Conservation (phyloP, 2,113 vertebrate species). For the Festucalex cinctus region DNA sequence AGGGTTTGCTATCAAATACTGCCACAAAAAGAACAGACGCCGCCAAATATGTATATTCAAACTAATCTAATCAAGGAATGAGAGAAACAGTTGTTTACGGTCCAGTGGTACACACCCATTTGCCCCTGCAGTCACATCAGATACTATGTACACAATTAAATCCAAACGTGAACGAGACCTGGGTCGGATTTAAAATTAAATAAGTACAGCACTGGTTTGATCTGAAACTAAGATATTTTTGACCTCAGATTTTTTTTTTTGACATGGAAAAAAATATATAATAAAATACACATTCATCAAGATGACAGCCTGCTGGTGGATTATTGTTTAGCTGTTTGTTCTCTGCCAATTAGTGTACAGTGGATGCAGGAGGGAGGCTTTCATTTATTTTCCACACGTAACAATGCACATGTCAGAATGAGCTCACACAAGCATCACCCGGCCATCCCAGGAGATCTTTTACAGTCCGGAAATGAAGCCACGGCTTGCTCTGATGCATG, state of each 20-base stretch:
- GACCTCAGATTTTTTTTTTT: not conserved
- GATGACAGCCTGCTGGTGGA: not conserved
- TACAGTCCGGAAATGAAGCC: not conserved
- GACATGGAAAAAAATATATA: not conserved
- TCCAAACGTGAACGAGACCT: too few relatives aligned
- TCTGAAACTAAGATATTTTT: not conserved
- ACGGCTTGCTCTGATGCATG: not conserved
- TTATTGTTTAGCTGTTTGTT: conserved; percentile 21
- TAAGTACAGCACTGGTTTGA: too few relatives aligned
- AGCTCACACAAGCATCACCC: not conserved
- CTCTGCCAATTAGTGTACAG: conserved; percentile 12
- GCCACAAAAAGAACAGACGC: too few relatives aligned
- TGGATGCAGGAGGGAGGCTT: conserved; percentile 8
- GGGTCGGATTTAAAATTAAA: too few relatives aligned
- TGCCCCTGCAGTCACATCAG: too few relatives aligned
- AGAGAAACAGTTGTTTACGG: too few relatives aligned
- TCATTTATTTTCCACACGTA: conserved; percentile 33
- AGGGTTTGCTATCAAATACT: too few relatives aligned
- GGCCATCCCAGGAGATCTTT: conserved; percentile 5
- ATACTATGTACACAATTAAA: too few relatives aligned
- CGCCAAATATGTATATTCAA: too few relatives aligned
- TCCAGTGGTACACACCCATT: too few relatives aligned
- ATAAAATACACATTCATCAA: conserved; percentile 9
- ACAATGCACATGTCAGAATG: conserved; percentile 19
- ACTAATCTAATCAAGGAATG: too few relatives aligned